Base-by-base conservation (phyloP, 2,888 invertebrate genomes). In the Antheraea yamamai region DNA sequence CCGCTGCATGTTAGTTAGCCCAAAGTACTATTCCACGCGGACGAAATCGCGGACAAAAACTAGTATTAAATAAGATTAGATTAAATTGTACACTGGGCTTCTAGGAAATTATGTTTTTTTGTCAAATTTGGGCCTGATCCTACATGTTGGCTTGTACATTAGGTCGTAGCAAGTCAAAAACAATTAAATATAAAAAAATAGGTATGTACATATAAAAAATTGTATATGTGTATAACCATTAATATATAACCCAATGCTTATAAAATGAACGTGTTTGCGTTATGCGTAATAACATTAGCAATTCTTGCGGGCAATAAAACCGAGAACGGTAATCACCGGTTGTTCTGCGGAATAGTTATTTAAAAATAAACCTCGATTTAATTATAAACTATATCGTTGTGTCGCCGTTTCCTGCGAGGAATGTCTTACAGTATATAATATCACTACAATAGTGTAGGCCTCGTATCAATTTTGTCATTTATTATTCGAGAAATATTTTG, bases 341-440 rank as follows among this genome's bases (percentile, higher is more conserved):
- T 70, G 75, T 73, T 73, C 47, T 61, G 47, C 70, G n/a, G 70
- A 75, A 71, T 70, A 70, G 20, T 58, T 68, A 75, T 61, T 71
- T 55, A 73, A 75, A 68, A 73, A 75, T 75, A 68, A 75, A 75
- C 75, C 75, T 47, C 55, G n/a, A 73, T 75, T 73, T 73, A 75
- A 75, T 75, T 75, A 71, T 70, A 70, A 23, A 8, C 70, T 39
- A 39, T 20, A 70, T 6, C 39, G 39, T 39, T 70, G 70, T 70
- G 70, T 70, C 39, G 39, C 39, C 10, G 47, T 47, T 70, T 39
- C n/a, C 39, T n/a, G 4, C n/a, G 20, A 70, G 6, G 70, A 39
- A 35, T 70, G 39, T 35, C 70, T 12, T 39, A 10, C 39, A 4
- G n/a, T 70, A 10, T n/a, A n/a, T 18, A 39, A 8, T 39, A n/a